A percentile compares a stretch with the other conserved stretches of the same genome.
Evolutionary conservation across 1,140 invertebrate species (phyloP).

Genomic region (Pygmarrhopalites habei): DNA sequence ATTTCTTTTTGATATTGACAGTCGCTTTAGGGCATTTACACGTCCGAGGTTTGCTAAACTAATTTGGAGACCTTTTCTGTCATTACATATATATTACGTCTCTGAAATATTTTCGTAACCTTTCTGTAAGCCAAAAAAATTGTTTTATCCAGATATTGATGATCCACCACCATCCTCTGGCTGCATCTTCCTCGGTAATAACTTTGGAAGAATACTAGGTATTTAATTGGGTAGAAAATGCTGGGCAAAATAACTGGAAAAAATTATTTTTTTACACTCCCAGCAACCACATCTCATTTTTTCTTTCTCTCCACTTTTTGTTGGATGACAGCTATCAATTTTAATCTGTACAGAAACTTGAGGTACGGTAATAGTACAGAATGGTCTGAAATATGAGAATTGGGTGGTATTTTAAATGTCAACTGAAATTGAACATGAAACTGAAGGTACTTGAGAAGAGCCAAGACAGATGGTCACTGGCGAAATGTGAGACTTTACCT

Average conservation of each 20-base stretch:
- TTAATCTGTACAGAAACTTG: not conserved
- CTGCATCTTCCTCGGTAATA: not conserved
- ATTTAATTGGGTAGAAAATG: not conserved
- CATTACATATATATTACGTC: not conserved
- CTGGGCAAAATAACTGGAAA: no score
- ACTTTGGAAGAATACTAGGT: not conserved
- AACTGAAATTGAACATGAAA: not conserved
- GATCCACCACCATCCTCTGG: not conserved
- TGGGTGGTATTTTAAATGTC: not conserved
- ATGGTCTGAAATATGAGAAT: not conserved
- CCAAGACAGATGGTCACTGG: not conserved
- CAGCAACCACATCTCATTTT: not conserved
- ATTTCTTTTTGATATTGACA: constrained; percentile 18
- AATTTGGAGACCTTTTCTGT: not conserved
- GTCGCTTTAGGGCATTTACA: constrained; percentile 3
- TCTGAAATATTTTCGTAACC: not conserved
- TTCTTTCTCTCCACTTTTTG: constrained; percentile 6
- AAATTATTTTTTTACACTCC: not conserved
- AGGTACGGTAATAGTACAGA: not conserved
- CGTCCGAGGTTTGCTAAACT: not conserved
- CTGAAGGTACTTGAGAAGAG: not conserved
- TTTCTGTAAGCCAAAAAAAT: not conserved
- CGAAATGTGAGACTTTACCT: not conserved
- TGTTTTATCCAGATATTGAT: not conserved
- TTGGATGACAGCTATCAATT: constrained; percentile 8